These are phyloP conservation scores for Diadema setosum DNA, from an alignment of 35 echinoderm and acorn worm genomes.

Conservation along the genomic window DNA sequence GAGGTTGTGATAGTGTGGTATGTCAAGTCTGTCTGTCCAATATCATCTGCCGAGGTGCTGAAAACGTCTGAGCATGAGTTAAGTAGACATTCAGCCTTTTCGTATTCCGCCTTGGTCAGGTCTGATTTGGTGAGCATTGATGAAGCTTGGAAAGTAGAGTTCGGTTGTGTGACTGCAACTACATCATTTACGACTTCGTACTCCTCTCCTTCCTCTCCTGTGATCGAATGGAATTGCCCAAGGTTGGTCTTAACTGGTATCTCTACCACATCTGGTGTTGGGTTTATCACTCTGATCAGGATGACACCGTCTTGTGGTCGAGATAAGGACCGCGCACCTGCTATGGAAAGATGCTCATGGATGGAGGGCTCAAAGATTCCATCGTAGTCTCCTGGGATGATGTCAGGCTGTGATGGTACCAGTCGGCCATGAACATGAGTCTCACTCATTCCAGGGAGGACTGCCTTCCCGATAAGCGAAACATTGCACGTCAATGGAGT, in stretches of 20 bases:
- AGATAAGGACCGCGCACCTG: background rate
- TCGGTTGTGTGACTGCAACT: background rate
- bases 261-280: background rate
- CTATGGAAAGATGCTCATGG: background rate
- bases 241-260: background rate
- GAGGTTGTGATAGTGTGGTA: background rate
- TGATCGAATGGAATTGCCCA: background rate
- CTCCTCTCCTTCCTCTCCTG: background rate
- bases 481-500: background rate
- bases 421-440: slow-evolving; percentile 3
- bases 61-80: background rate
- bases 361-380: background rate
- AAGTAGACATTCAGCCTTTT: background rate
- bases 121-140: background rate
- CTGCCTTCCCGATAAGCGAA: background rate
- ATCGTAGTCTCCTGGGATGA: background rate
- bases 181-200: background rate
- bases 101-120: background rate
- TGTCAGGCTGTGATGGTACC: background rate
- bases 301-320: background rate
- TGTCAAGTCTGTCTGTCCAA: background rate
- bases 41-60: background rate
- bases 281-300: background rate
- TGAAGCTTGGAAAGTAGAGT: background rate
- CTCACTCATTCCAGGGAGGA: background rate